Evolutionary conservation across 2,888 invertebrate species (phyloP), one percentile per base, ranked within the genome.

Genomic region (Conops quadrifasciatus): DNA sequence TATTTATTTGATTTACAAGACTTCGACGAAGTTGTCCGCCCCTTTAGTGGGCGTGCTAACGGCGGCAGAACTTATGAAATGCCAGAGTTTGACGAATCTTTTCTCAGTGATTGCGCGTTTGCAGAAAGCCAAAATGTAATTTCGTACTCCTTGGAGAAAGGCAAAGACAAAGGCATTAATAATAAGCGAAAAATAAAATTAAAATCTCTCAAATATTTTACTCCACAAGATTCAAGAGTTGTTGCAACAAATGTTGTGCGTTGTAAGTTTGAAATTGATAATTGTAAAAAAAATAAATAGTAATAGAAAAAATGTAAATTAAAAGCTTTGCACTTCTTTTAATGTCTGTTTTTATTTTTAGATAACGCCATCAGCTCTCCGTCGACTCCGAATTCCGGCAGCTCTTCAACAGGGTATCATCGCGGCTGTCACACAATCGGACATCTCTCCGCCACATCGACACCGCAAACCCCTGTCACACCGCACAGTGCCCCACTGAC

Each of bases 51-150:
- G 36, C 36, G 5, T 16, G n/a, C 7, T 13, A 49, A 3, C 71
- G 73, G 77, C 36, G 36, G 36, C 9, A 36, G 36, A 7, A 9
- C 36, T 83, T 82, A 82, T 82, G 82, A 80, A 83, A 85, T 84
- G 81, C 84, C 84, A 77, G 78, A 84, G 73, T 85, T 84, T 77
- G 85, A 85, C 79, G 84, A 85, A 77, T 78, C 84, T 77, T 85
- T 85, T 78, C 77, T 85, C 71, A 80, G 78, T 73, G 83, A 83
- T 74, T 85, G 82, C 71, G 84, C 80, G 70, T 77, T 80, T 58
- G 81, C 80, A 30, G 83, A 84, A 72, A 81, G 80, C 67, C 80
- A 79, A 75, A 81, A 78, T 74, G 76, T 80, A 72, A 81, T 81
- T 70, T 83, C 83, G 58, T 83, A 83, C 76, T 80, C 81, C 30